Evolutionary conservation across 2,113 vertebrate genomes (phyloP), one percentile per base, ranked within the genome.

Genomic region (Phrynosoma platyrhinos): DNA sequence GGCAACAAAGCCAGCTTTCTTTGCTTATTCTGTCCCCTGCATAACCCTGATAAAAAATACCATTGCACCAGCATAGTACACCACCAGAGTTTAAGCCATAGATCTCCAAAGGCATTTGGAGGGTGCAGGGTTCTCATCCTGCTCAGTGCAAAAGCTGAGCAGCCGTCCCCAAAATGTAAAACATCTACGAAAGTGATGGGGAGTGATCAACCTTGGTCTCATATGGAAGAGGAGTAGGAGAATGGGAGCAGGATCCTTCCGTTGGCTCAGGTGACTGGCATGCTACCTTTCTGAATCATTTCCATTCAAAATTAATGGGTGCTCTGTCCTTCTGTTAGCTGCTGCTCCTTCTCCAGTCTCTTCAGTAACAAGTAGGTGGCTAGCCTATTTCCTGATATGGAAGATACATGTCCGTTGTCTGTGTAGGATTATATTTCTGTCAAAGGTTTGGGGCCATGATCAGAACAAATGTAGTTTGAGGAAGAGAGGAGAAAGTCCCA

Each of bases 401-500:
- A 40, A 13, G 53, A 58, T n/a, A 23, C 88, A 32, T 36, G 52
- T 3, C 36, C 86, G 84, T 7, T 89, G 90, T 42, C 86, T 47
- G 75, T 79, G n/a, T 55, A 78, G 90, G 86, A 62, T 85, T 89
- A 88, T 74, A 69, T 10, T 23, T 7, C 30, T 25, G 68, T 52
- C 84, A 89, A 52, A 27, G 36, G 27, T 0, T 42, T 18, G 64
- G 62, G 23, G 20, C 81, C 76, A 86, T 47, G 47, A 5, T 64
- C 69, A 88, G 36, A 88, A 88, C 36, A 81, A 83, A 83, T 20
- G 80, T 55, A 87, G 68, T 83, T 27, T 86, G 40, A 85, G 58
- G 52, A 14, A 75, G 47, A 75, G 90, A 83, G 77, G 83, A 16
- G 40, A 71, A 64, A 62, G 72, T n/a, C 53, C 92, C 85, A 47